Evolutionary conservation across 2,888 invertebrate species (phyloP), one percentile per base, ranked within the genome.

Genomic region (Eupithecia dodoneata): DNA sequence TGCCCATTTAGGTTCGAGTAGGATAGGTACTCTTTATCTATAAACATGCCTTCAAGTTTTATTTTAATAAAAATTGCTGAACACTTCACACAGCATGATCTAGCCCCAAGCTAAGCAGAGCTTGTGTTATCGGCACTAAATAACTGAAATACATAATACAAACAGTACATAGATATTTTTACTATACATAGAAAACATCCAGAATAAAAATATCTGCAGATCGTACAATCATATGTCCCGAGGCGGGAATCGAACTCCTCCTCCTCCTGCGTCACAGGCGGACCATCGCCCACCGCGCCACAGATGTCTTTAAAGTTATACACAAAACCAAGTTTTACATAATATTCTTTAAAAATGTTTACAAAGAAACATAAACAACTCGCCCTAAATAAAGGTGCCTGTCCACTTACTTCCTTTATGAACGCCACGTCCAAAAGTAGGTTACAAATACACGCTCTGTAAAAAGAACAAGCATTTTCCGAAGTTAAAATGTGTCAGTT

Each of bases 401-500:
- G 30, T 47, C 47, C 74, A 74, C 65, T 74, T 73, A 72, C 30
- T 69, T 72, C 45, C 73, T 63, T 69, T 30, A 30, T 71, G 13
- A 65, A 52, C 12, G 49, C 55, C 47, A 59, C 59, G 49, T 72
- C 74, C 63, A 55, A 49, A 77, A 77, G 18, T 70, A 72, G 72
- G 74, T 77, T 52, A 75, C 44, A 74, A 77, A 77, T 77, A 74
- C 71, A 72, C 63, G 42, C 47, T 71, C 63, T 65, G 74, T 45
- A 47, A 55, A 74, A 75, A 75, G 52, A 65, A 9, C 73, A 30
- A 3, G 18, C 71, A 72, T 75, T 78, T 75, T 47, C 69, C 9
- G 42, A 71, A 63, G 77, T 55, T 77, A 71, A 71, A 77, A 77
- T 73, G 75, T 75, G 75, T 41, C 77, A 73, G 75, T 65, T 71